These are phyloP conservation scores for Notocelia uddmanniana DNA, from an alignment of 2,888 invertebrate genomes.

Conservation along the genomic window DNA sequence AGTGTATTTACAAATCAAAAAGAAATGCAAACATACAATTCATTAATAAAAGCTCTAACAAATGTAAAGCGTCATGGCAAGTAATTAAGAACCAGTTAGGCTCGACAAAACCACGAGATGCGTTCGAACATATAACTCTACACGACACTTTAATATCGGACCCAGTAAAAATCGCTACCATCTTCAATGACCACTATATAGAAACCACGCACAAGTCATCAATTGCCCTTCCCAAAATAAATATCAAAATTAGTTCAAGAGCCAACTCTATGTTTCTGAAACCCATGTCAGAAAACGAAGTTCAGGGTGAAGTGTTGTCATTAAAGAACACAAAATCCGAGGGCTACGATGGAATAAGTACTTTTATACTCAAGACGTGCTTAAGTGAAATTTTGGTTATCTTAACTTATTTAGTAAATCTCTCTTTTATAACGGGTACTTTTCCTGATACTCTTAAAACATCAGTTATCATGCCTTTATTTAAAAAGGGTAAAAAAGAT, in stretches of 20 bases:
- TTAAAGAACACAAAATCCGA: not conserved
- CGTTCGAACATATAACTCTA: not conserved
- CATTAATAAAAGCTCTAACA: not conserved
- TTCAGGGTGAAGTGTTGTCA: not conserved
- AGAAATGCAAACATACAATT: not conserved
- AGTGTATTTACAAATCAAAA: not conserved
- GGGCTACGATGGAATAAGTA: not conserved
- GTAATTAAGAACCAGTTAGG: not conserved
- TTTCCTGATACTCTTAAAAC: not conserved
- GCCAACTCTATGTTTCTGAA: not conserved
- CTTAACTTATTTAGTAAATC: slow-evolving; percentile 1
- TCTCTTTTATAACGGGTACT: not conserved
- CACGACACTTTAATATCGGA: not conserved
- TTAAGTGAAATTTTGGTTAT: not conserved
- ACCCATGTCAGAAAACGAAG: not conserved
- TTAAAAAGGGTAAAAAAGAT: not conserved
- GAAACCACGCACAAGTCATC: not conserved
- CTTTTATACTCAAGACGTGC: not conserved
- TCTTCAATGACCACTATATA: not conserved
- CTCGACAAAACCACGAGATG: not conserved
- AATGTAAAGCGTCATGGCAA: slow-evolving; percentile 10
- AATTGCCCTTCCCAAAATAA: not conserved
- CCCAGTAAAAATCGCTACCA: not conserved
- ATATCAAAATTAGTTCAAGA: not conserved
- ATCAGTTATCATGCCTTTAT: not conserved